These are phyloP conservation scores for Drosophila lowei DNA, from an alignment of 1,140 invertebrate genomes.

Conservation along the genomic window DNA sequence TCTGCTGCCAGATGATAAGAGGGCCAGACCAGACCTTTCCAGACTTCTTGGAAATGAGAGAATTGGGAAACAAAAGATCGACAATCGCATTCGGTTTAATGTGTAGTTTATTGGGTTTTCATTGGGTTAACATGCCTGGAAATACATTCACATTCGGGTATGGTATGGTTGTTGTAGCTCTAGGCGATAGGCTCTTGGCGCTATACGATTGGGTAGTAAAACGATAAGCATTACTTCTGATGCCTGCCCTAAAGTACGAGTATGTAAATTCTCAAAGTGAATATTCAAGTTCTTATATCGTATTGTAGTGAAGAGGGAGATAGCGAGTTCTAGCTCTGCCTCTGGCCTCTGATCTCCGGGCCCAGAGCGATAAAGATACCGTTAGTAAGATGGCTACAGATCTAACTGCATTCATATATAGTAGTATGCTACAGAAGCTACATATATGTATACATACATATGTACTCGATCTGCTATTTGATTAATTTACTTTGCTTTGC, in stretches of 20 bases:
- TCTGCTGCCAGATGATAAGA: too few relatives aligned
- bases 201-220: conserved; percentile 49
- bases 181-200: conserved; percentile 34
- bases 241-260: conserved; percentile 8
- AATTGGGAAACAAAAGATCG: conserved; percentile 5
- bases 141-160: conserved; percentile 42
- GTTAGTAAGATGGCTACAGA: conserved; percentile 34
- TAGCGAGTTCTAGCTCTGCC: too few relatives aligned
- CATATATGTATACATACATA: not conserved
- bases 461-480: conserved; percentile 26
- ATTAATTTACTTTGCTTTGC: conserved; percentile 32
- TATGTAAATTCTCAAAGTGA: conserved; percentile 38
- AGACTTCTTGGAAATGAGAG: conserved; percentile 4
- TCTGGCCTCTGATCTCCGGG: not conserved
- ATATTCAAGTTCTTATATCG: conserved; percentile 44
- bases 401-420: conserved; percentile 40
- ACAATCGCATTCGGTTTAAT: conserved; percentile 29
- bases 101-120: conserved; percentile 58
- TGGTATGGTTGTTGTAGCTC: conserved; percentile 25
- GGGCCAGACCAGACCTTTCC: not conserved
- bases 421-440: too few relatives aligned
- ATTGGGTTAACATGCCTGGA: conserved; percentile 69
- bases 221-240: conserved; percentile 17
- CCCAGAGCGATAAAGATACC: conserved; percentile 6
- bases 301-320: conserved; percentile 33